Conservation (phyloP, 2,888 invertebrate genomes). For the Drosophila monieri region DNA sequence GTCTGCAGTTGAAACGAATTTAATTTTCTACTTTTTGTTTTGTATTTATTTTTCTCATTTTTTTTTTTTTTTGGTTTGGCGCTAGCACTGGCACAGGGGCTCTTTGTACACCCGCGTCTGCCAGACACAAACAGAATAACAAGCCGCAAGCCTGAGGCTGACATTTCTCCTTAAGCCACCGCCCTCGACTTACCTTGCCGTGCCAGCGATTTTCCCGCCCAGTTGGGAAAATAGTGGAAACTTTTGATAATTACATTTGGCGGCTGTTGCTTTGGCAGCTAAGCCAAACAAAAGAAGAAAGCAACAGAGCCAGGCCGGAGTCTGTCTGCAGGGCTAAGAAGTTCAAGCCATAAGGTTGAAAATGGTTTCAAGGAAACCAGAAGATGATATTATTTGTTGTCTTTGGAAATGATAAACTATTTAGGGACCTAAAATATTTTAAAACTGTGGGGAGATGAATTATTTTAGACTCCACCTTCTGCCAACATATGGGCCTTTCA, state of each 20-base stretch:
- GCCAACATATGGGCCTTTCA: background rate
- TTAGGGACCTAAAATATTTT: background rate
- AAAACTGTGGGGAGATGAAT: background rate
- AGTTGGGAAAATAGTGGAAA: constrained; percentile 65
- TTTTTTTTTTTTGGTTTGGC: background rate
- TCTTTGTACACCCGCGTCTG: constrained; percentile 48
- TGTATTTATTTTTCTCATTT: constrained; percentile 15
- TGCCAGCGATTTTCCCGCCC: constrained; percentile 16
- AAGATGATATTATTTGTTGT: background rate
- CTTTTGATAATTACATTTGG: constrained; percentile 76
- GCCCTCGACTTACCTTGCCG: constrained; percentile 33
- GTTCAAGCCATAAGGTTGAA: constrained; percentile 4
- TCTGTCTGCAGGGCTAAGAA: constrained; percentile 12
- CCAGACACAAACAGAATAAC: constrained; percentile 65
- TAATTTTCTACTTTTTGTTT: constrained; percentile 74
- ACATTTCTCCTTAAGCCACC: constrained; percentile 40
- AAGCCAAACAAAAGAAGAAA: constrained; percentile 26
- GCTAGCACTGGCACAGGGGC: background rate
- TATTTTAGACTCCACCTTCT: background rate
- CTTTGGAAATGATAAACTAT: background rate
- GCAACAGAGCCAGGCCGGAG: background rate
- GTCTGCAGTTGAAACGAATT: constrained; percentile 75
- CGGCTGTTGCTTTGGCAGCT: constrained; percentile 62
- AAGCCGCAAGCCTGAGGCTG: constrained; percentile 64
- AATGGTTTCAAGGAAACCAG: background rate